Conservation (phyloP, 2,113 vertebrate genomes). For the Calyptomena viridis region DNA sequence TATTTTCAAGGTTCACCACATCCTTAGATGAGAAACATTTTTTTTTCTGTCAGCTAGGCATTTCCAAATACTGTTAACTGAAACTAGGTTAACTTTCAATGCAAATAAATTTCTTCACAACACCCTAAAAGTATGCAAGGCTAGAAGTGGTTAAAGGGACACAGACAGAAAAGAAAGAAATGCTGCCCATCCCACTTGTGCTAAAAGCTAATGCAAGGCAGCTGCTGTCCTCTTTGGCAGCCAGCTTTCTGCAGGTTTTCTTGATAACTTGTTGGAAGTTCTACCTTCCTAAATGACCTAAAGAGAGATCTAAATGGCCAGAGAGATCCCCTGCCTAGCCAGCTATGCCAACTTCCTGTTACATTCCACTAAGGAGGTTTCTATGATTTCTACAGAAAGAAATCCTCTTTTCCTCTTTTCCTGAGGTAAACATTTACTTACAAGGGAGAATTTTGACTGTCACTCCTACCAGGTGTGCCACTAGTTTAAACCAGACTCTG, state of each 20-base stretch:
- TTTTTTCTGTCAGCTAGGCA: not conserved
- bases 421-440: not conserved
- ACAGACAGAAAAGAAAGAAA: not conserved
- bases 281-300: not conserved
- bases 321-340: not conserved
- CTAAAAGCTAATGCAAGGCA: not conserved
- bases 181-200: too few relatives aligned
- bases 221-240: not conserved
- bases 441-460: not conserved
- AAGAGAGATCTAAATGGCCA: not conserved
- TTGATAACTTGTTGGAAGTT: not conserved
- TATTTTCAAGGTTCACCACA: conserved; percentile 41
- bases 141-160: not conserved
- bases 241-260: not conserved
- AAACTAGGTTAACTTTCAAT: not conserved
- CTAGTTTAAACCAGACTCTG: not conserved
- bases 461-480: not conserved
- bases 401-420: not conserved
- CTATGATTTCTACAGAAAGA: too few relatives aligned
- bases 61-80: conserved; percentile 31
- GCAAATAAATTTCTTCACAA: not conserved
- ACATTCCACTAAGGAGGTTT: not conserved
- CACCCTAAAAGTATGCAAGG: not conserved
- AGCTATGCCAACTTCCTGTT: not conserved
- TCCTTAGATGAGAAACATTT: not conserved